Evolutionary conservation across 2,113 vertebrate genomes (phyloP).

Genomic region (Corydoras sp.): DNA sequence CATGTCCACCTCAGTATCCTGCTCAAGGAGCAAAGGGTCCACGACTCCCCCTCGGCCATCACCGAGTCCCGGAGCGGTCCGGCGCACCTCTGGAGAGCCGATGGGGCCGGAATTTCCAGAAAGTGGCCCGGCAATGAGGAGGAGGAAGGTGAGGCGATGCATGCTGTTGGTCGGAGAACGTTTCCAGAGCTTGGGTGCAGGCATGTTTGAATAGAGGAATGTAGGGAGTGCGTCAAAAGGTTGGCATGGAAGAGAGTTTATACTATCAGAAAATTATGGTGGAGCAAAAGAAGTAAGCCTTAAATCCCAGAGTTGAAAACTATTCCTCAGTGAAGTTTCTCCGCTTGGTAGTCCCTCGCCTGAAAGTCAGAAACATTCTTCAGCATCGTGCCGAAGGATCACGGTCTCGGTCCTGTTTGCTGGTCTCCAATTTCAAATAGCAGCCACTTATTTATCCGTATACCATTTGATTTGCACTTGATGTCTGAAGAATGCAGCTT

Average conservation of each 20-base stretch:
- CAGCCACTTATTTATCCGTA: slow-evolving; percentile 62
- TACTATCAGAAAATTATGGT: slow-evolving; percentile 13
- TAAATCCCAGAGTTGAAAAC: slow-evolving; percentile 27
- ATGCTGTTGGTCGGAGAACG: slow-evolving; percentile 51
- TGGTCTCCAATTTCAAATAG: slow-evolving; percentile 49
- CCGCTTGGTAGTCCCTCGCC: slow-evolving; percentile 2
- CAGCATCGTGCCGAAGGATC: slow-evolving; percentile 31
- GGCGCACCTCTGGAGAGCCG: slow-evolving; percentile 70
- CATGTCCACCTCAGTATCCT: slow-evolving; percentile 74
- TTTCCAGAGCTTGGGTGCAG: slow-evolving; percentile 54
- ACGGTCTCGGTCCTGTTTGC: slow-evolving; percentile 25
- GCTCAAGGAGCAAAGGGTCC: slow-evolving; percentile 77
- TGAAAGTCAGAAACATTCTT: slow-evolving; percentile 1
- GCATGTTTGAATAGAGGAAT: slow-evolving; percentile 48
- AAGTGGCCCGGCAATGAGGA: slow-evolving; percentile 58
- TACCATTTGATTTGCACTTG: slow-evolving; percentile 60
- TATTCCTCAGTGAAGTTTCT: slow-evolving; percentile 25
- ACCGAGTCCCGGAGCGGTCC: slow-evolving; percentile 62
- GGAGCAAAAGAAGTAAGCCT: slow-evolving; percentile 1
- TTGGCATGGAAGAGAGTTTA: slow-evolving; percentile 35
- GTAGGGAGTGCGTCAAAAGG: not conserved
- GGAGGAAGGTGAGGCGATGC: slow-evolving; percentile 46
- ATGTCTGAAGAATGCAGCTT: slow-evolving; percentile 57
- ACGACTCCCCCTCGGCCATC: slow-evolving; percentile 78
- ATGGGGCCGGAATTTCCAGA: slow-evolving; percentile 74